Base-by-base conservation (phyloP, 2,888 invertebrate species). In the Molorchus minor region DNA sequence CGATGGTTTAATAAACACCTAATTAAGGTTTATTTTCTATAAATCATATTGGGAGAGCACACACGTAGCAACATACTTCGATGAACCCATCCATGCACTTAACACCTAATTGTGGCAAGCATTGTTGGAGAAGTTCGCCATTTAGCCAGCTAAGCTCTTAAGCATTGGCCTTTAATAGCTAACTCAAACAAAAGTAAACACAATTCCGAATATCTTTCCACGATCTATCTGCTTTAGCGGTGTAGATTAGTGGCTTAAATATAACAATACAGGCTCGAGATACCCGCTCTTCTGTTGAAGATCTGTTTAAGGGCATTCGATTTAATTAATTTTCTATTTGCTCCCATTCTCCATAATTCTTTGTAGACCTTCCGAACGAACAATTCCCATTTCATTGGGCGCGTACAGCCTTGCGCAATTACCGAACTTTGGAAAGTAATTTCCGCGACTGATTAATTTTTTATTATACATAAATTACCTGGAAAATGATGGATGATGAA, bases 261-360 rank as follows among this genome's bases (percentile, higher is more conserved):
- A 30, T 41, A 36, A 30, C 52, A 40, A 30, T 52, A 52, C 41
- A 41, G 30, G 52, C 40, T 40, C 41, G 29, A 40, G 45, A 20
- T 45, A 21, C n/a, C 17, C 30, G 19, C 19, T 17, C 30, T 52
- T 12, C 41, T 29, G 19, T 38, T 17, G 17, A n/a, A 38, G 40
- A 29, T 41, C 52, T 52, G 29, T 52, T n/a, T 25, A 30, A 30
- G 51, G 30, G 52, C 29, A 52, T 41, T 41, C 52, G 25, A 13
- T 41, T 52, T 52, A 40, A 52, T 52, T 52, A 52, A 52, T 52
- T 52, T 41, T 41, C 15, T 49, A 49, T 49, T 49, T 49, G 49
- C 49, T 49, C 49, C 21, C 38, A 33, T 49, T 49, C 49, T 17
- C 21, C 49, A 49, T 49, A 49, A 49, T 38, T 49, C 49, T 49